A percentile compares a stretch with the other conserved stretches of the same genome.
phyloP scores from a whole-genome alignment of 2,888 invertebrate genomes.

The Cryptocephalus primarius region DNA sequence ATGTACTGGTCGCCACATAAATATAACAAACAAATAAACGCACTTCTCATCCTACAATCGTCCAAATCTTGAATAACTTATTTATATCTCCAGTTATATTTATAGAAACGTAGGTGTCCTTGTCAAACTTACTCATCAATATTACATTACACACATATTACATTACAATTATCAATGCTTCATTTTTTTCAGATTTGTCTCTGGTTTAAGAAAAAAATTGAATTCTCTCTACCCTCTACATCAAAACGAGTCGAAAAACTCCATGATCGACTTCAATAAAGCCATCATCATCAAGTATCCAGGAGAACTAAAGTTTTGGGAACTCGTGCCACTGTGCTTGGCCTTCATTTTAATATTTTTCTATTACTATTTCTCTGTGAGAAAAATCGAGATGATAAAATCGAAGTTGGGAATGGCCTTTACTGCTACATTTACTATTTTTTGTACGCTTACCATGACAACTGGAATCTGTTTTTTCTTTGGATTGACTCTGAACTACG shows the following conservation, averaged over 20 bases:
- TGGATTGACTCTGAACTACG: slow-evolving; percentile 69
- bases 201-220: slow-evolving; percentile 60
- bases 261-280: slow-evolving; percentile 27
- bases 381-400: slow-evolving; percentile 88
- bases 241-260: slow-evolving; percentile 32
- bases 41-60: too few relatives aligned
- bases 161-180: too few relatives aligned
- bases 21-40: too few relatives aligned
- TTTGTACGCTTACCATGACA: slow-evolving; percentile 84
- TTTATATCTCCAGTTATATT: too few relatives aligned
- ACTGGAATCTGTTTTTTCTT: slow-evolving; percentile 81
- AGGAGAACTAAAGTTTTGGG: slow-evolving; percentile 74
- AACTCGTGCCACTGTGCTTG: slow-evolving; percentile 72
- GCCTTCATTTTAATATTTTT: slow-evolving; percentile 80
- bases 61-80: too few relatives aligned
- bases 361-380: slow-evolving; percentile 90
- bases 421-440: slow-evolving; percentile 78
- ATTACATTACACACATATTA: too few relatives aligned
- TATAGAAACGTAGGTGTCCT: too few relatives aligned
- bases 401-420: slow-evolving; percentile 81
- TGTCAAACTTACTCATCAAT: too few relatives aligned
- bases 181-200: slow-evolving; percentile 49
- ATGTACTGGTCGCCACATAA: too few relatives aligned
- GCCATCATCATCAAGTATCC: slow-evolving; percentile 77
- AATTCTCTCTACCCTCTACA: slow-evolving; percentile 61